A percentile compares a stretch with the other conserved stretches of the same genome.
phyloP scores from a whole-genome alignment of 37 sponge, comb jelly and placozoan genomes.

The Hexactinellida sp. region DNA sequence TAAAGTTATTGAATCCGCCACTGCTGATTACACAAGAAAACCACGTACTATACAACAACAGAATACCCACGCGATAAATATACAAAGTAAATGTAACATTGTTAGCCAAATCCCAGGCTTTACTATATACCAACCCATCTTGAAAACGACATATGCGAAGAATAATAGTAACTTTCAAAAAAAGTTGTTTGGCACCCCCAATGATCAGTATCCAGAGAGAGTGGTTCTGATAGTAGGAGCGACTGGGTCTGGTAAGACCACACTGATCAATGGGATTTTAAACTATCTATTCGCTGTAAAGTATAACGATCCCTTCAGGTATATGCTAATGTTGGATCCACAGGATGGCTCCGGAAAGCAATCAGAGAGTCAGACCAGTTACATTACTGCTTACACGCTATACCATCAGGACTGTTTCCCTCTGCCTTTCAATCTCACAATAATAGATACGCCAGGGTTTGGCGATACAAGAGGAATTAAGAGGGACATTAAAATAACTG shows the following conservation, averaged over 20 bases:
- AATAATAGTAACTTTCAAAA: not conserved
- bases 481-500: constrained; percentile 21
- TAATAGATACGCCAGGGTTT: no score
- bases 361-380: constrained; percentile 17
- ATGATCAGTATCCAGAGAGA: not conserved
- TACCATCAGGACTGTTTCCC: constrained; percentile 7
- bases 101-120: no score
- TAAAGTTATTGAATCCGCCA: no score
- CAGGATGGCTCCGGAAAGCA: constrained; percentile 21
- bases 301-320: constrained; percentile 25
- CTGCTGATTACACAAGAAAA: no score
- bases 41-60: no score
- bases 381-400: constrained; percentile 36
- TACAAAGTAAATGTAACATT: no score
- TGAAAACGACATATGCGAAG: not conserved
- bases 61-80: no score
- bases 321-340: constrained; percentile 17
- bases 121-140: not conserved
- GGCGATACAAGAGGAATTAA: constrained; percentile 32
- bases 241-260: constrained; percentile 26
- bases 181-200: not conserved
- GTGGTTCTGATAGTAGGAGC: constrained; percentile 29
- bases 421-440: constrained; percentile 25
- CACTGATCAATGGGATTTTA: constrained; percentile 28
- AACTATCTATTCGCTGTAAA: constrained; percentile 22